Evolutionary conservation across 1,140 invertebrate species (phyloP), one percentile per base, ranked within the genome.

Genomic region (Pentalonia nigronervosa): DNA sequence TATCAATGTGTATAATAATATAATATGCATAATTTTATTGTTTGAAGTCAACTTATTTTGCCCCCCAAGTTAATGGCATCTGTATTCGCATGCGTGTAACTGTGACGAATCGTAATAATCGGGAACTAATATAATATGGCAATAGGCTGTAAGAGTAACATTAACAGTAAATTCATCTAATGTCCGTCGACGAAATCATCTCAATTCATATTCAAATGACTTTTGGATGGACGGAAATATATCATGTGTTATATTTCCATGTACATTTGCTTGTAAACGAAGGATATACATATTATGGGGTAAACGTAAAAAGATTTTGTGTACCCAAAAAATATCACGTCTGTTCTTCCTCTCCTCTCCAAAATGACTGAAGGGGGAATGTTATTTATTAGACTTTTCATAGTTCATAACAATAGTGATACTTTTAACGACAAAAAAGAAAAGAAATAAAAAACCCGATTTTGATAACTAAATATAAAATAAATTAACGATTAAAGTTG

Each of bases 401-500:
- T 67, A 67, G 8, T 30, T 30, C 30, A 47, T 87, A 88, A 50
- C 30, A 34, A 30, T n/a, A 21, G 30, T 17, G 47, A 34, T 88
- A 88, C 45, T 50, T 48, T 88, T 48, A 48, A 48, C n/a, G 7
- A 88, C 30, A 87, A 48, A 3, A 87, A 47, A 47, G 36, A n/a
- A 76, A 76, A 76, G 30, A 34, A 76, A 67, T 67, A 67, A 67
- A 67, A 53, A n/a, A 30, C n/a, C 4, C n/a, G n/a, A 89, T 60
- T 60, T 60, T 36, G 34, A 41, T 60, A 60, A 45, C 88, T 90
- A n/a, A 41, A 41, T 90, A 90, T 17, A 90, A 90, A 90, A 90
- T 60, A 90, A 90, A 90, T 60, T 41, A 90, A 56, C 23, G 53
- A 60, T 60, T 41, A 45, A 90, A 90, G 88, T 90, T 60, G 88